phyloP scores from a whole-genome alignment of 2,888 invertebrate species.

The Nomada flava region DNA sequence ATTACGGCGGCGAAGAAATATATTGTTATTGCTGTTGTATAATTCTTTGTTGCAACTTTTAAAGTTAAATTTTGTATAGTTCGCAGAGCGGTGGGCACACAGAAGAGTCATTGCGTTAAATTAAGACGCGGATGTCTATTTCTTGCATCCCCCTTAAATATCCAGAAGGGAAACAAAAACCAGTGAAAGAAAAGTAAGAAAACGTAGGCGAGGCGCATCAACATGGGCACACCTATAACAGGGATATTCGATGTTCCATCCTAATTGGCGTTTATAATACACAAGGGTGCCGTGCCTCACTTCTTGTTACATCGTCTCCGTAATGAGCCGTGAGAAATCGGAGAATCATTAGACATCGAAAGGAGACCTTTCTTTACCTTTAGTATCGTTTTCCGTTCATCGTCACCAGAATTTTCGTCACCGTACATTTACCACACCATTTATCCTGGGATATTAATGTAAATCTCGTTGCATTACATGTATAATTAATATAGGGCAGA shows the following conservation, averaged over 20 bases:
- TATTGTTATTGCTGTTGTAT: too few species aligned
- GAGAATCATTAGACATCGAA: conserved; percentile 58
- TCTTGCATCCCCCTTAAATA: conserved; percentile 10
- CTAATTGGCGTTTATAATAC: conserved; percentile 76
- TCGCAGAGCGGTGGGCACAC: too few species aligned
- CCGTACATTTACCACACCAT: neutral
- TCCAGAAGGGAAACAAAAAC: conserved; percentile 3
- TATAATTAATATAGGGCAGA: too few species aligned
- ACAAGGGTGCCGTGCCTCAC: conserved; percentile 69
- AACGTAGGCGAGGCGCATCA: conserved; percentile 39
- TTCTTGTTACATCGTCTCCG: conserved; percentile 57
- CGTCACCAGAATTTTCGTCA: neutral
- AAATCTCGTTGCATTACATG: too few species aligned
- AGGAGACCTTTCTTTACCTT: neutral
- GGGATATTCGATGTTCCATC: conserved; percentile 72
- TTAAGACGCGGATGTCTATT: conserved; percentile 16
- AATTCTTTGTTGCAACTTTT: too few species aligned
- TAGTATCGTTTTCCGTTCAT: neutral
- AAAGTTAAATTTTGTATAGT: too few species aligned
- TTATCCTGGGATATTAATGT: neutral
- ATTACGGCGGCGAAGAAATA: too few species aligned
- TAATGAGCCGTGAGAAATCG: conserved; percentile 72
- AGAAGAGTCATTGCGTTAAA: too few species aligned
- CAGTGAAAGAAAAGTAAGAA: conserved; percentile 10
- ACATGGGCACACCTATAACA: conserved; percentile 54